These are phyloP conservation scores for Paradisaea rubra DNA, from an alignment of 2,113 vertebrate genomes.

Conservation along the genomic window DNA sequence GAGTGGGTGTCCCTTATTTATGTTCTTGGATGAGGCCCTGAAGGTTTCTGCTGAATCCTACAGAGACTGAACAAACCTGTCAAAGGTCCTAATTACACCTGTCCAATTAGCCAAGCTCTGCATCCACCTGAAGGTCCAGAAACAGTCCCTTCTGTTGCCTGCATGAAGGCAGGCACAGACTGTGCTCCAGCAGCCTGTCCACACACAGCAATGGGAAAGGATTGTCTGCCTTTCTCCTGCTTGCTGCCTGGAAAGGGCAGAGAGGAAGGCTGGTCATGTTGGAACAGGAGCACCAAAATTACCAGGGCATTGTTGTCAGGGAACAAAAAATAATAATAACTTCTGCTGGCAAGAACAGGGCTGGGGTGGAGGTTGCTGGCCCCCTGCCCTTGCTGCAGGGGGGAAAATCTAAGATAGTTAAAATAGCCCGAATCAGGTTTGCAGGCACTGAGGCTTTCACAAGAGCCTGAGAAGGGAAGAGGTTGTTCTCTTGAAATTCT, in stretches of 20 bases:
- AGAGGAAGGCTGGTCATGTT: constrained; percentile 39
- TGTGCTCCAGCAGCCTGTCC: neutral
- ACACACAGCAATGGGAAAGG: neutral
- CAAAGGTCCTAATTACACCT: neutral
- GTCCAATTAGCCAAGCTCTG: neutral
- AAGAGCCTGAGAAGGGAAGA: neutral
- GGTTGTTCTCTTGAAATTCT: neutral
- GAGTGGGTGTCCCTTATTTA: neutral
- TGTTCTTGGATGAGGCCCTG: neutral
- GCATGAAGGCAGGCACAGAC: neutral
- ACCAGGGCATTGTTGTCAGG: constrained; percentile 49
- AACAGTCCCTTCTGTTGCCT: neutral
- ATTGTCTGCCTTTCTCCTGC: neutral
- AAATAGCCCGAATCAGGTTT: neutral
- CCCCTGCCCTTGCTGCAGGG: constrained; percentile 8
- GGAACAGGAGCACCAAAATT: constrained; percentile 50
- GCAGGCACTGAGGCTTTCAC: neutral
- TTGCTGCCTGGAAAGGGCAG: neutral
- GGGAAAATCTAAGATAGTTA: constrained; percentile 36
- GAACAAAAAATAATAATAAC: constrained; percentile 2
- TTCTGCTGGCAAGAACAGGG: constrained; percentile 28
- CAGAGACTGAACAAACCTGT: neutral
- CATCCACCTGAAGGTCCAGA: neutral
- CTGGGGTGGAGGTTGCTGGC: constrained; percentile 50
- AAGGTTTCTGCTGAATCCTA: neutral